phyloP scores from a whole-genome alignment of 2,113 vertebrate genomes.

The Suricata suricatta region DNA sequence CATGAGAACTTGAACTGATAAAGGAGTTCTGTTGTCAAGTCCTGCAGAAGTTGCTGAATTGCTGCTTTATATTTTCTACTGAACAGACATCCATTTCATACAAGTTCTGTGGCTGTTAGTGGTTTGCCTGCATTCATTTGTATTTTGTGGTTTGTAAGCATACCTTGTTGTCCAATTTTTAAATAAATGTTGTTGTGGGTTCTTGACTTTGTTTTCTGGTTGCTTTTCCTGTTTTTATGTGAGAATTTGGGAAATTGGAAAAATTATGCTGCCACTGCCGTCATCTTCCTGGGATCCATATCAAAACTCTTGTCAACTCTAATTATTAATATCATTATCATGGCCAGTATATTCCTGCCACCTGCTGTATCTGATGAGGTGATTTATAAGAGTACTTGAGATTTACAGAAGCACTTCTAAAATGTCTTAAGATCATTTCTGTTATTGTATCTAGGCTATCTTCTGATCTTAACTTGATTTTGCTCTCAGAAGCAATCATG shows the following conservation, averaged over 20 bases:
- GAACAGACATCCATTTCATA: neutral
- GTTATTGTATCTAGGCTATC: conserved; percentile 14
- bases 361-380: neutral
- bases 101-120: neutral
- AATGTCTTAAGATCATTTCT: conserved; percentile 27
- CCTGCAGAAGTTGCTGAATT: neutral
- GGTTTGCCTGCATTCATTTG: neutral
- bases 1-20: neutral
- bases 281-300: neutral
- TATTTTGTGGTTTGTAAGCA: neutral
- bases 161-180: neutral
- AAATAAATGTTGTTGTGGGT: neutral
- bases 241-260: neutral
- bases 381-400: neutral
- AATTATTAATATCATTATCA: neutral
- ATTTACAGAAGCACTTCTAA: conserved; percentile 9
- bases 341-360: neutral
- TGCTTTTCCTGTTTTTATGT: neutral
- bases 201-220: neutral
- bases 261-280: neutral
- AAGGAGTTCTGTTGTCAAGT: neutral
- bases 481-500: neutral
- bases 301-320: neutral
- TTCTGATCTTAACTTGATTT: conserved; percentile 61
- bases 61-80: neutral